Evolutionary conservation across 1,140 invertebrate genomes (phyloP), one percentile per base, ranked within the genome.

Genomic region (Drosophila virilis): DNA sequence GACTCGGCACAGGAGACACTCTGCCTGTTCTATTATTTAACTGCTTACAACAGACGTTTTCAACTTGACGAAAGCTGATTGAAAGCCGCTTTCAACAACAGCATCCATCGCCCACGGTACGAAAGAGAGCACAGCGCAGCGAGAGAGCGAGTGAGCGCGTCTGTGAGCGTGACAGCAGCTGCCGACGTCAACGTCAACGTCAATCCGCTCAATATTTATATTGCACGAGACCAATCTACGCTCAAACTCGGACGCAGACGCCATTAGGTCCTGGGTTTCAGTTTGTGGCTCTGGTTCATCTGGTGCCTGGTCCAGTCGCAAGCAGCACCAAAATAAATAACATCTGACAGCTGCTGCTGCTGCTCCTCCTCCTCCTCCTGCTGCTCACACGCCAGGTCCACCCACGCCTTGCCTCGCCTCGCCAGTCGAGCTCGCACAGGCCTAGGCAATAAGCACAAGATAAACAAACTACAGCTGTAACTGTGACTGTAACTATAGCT

Each of bases 11-110:
- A 71, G 51, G 37, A 60, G 40, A 40, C 48, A 43, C 37, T 73
- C 57, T 66, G 62, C 65, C 83, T 88, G 69, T 89, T 88, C 79
- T 88, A 88, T 88, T 88, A 88, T 88, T 88, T 88, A 88, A 88
- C 83, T 88, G 84, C 83, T 83, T 89, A 89, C 83, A 85, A 84
- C 80, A 64, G 46, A 65, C 48, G 33, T 60, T 58, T 84, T 84
- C 80, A 88, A 88, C 83, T 67, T 72, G 74, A 88, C 83, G 83
- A 88, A 86, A 88, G 66, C 75, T 66, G 77, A 80, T 88, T 89
- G 84, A 89, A 88, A 88, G 83, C 66, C 73, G 62, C 73, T 54
- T 88, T 86, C 84, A 88, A 86, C 80, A 13, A 45, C 82, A 88
- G 83, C 83, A 86, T 85, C 82, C 79, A 40, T 40, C 38, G 58